Percentiles rank a stretch among this genome's conserved stretches.
Evolutionary conservation across 2,113 vertebrate species (phyloP).

Genomic region (Azemiops feae): DNA sequence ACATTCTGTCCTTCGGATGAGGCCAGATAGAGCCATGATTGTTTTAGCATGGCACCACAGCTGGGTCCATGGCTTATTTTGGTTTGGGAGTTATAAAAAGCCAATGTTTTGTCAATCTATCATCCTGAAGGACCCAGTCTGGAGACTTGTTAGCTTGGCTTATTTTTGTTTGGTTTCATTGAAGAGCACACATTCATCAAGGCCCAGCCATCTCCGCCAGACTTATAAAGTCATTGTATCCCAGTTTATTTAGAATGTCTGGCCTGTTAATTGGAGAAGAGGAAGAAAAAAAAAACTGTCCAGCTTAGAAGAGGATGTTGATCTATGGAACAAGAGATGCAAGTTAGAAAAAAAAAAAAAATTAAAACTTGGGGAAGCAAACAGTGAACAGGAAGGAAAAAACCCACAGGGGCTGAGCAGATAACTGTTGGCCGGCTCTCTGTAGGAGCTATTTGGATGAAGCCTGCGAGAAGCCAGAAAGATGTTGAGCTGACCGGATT

Average conservation of each 20-base stretch:
- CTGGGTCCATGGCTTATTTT: conserved; percentile 60
- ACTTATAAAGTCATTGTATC: conserved; percentile 16
- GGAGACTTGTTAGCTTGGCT: conserved; percentile 48
- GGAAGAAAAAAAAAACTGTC: conserved; percentile 23
- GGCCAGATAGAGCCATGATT: conserved; percentile 59
- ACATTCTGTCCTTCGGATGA: conserved; percentile 53
- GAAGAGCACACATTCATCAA: conserved; percentile 36
- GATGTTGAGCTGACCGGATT: not conserved
- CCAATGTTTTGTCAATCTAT: conserved; percentile 55
- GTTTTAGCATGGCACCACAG: conserved; percentile 54
- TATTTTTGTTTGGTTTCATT: conserved; percentile 39
- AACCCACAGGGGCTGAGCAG: not conserved
- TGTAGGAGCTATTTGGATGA: not conserved
- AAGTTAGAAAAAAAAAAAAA: not conserved
- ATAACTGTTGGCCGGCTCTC: not conserved
- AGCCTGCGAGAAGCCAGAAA: not conserved
- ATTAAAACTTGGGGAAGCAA: not conserved
- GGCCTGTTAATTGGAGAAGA: conserved; percentile 33
- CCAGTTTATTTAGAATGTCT: conserved; percentile 33
- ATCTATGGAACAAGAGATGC: conserved; percentile 31
- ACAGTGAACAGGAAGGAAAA: not conserved
- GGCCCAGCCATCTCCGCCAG: not conserved
- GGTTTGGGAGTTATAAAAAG: conserved; percentile 62
- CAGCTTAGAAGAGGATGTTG: conserved; percentile 9
- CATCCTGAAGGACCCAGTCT: conserved; percentile 51